Evolutionary conservation across 2,113 vertebrate species (phyloP), one percentile per base, ranked within the genome.

Genomic region (Deroptyus accipitrinus): DNA sequence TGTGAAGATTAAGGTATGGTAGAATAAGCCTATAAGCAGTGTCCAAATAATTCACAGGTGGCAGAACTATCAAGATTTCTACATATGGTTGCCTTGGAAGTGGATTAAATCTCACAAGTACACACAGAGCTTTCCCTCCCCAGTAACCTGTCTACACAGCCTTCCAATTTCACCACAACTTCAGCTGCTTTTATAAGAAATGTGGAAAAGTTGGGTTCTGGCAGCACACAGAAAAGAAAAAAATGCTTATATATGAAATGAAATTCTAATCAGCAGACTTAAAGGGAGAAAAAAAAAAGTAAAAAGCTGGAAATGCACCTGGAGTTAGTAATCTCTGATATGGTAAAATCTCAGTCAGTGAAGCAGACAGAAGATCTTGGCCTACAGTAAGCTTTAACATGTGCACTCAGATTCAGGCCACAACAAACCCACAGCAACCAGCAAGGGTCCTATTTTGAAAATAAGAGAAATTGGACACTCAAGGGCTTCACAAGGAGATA

Each of bases 11-110:
- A 96, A 95, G 92, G 81, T 81, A 92, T 63, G 96, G 90, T 83
- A 97, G 88, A 97, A 97, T n/a, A n/a, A 59, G 55, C 37, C 90
- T 93, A 82, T 66, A 94, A 95, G 44, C 73, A 88, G 73, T 63
- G 79, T 96, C 70, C 90, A 96, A 96, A 96, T 97, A 97, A 97
- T 92, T 95, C 89, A 96, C 95, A 97, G 94, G 88, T 96, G 90
- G 90, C 82, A 95, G 96, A 98, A 94, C 89, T 92, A 92, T 94
- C 93, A 97, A 33, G 24, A 94, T 72, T 90, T 63, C 85, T 89
- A 82, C 55, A 92, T 79, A 87, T 88, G 64, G 35, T 94, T 91
- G 62, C 77, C 94, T 97, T 97, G 94, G 84, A 97, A 96, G 86
- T 70, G 77, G 89, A 97, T 81, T 79, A 95, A 95, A 95, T 95